Evolutionary conservation across 2,113 vertebrate genomes (phyloP).

Genomic region (Fregata magnificens): DNA sequence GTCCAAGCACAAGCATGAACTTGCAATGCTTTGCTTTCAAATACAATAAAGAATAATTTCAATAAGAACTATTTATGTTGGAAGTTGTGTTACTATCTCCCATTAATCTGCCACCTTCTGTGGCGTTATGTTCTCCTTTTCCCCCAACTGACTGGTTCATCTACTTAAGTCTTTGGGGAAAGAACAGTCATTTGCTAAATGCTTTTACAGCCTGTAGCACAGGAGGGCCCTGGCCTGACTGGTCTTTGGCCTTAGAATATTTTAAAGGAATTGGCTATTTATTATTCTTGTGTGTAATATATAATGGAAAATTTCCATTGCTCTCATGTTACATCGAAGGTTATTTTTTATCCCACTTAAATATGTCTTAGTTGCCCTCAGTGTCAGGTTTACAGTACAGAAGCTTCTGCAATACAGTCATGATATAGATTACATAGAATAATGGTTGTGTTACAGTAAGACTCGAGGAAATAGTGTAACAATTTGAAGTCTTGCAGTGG

Average conservation of each 20-base stretch:
- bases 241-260: neutral
- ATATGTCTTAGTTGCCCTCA: neutral
- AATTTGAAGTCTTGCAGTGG: neutral
- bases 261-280: neutral
- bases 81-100: neutral
- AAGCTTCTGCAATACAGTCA: neutral
- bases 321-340: neutral
- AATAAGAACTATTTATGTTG: neutral
- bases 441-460: neutral
- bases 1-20: neutral
- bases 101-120: neutral
- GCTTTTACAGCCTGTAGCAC: neutral
- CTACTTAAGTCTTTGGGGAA: neutral
- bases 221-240: neutral
- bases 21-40: neutral
- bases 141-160: neutral
- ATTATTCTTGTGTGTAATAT: neutral
- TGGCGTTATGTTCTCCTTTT: neutral
- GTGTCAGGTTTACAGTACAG: rapidly evolving
- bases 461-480: neutral
- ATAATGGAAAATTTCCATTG: neutral
- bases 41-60: neutral
- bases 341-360: neutral
- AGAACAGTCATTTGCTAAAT: neutral
- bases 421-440: neutral